Base-by-base conservation (phyloP, 2,888 invertebrate species). In the Metopia argyrocephala region DNA sequence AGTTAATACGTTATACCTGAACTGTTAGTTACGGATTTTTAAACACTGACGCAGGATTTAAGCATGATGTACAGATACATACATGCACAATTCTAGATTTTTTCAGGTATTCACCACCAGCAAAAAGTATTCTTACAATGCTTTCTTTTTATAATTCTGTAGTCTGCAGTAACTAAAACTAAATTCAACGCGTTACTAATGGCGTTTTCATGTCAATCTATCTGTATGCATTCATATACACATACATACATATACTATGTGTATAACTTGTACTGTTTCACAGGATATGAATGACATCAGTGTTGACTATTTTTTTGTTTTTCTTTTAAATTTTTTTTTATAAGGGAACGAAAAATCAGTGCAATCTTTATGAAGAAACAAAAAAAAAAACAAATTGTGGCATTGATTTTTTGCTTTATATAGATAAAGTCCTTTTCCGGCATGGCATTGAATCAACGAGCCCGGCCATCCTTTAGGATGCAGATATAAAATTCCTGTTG, bases 21-120 rank as follows among this genome's bases (percentile, higher is more conserved):
- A 46, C 79, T 31, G 64, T 79, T 79, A 59, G 74, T 79, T 74
- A 52, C 65, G 74, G 68, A 79, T 69, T 74, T 68, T 74, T 74
- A 50, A 69, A 54, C 64, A 52, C 69, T 48, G 69, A 69, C 46
- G n/a, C 69, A 59, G 15, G 15, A 59, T 50, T 59, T 59, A 21
- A 48, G 48, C n/a, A 28, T 9, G 27, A 28, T 48, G 3, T 45
- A 45, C 2, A 69, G 9, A 69, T 27, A 70, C 23, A 52, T 45
- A 31, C 3, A 50, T n/a, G 52, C 3, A 38, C 15, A 38, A 12
- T 12, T 4, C 0, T 2, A 38, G 9, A 31, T 4, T 1, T 38
- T 38, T 38, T n/a, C n/a, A n/a, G 38, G 15, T 38, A 38, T 38
- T 0, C 15, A 15, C 38, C 38, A 38, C 15, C 15, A 12, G 7